Evolutionary conservation across 2,797 vertebrate species (phyloP).

Genomic region (Pantherophis alleghaniensis): DNA sequence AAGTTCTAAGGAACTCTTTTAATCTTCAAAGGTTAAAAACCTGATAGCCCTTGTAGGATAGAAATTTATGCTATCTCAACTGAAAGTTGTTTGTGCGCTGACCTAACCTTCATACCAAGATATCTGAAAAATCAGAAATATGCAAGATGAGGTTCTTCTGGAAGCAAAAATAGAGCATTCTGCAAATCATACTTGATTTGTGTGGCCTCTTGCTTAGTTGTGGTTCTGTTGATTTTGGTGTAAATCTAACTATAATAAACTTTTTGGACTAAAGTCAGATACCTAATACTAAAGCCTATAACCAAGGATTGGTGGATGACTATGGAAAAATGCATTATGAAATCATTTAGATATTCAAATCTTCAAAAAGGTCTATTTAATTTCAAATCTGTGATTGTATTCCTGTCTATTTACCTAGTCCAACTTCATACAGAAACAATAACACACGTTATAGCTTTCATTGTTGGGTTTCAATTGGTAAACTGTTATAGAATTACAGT

Average conservation of each 20-base stretch:
- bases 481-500: neutral
- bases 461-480: neutral
- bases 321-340: neutral
- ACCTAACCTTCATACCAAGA: neutral
- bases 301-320: neutral
- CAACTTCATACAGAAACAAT: neutral
- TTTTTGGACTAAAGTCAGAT: neutral
- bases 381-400: neutral
- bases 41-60: too few relatives aligned
- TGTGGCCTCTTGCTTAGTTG: neutral
- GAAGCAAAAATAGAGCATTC: neutral
- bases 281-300: neutral
- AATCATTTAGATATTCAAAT: neutral
- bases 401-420: neutral
- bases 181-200: neutral
- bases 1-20: neutral
- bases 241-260: neutral
- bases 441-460: neutral
- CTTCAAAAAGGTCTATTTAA: neutral
- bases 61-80: neutral
- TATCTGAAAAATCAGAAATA: neutral
- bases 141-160: neutral
- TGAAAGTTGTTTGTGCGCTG: neutral
- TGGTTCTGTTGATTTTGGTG: constrained; percentile 3
- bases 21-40: neutral